Evolutionary conservation across 37 sponge, comb jelly and placozoan species (phyloP), one percentile per base, ranked within the genome.

Genomic region (Aphrocallistes beatrix): DNA sequence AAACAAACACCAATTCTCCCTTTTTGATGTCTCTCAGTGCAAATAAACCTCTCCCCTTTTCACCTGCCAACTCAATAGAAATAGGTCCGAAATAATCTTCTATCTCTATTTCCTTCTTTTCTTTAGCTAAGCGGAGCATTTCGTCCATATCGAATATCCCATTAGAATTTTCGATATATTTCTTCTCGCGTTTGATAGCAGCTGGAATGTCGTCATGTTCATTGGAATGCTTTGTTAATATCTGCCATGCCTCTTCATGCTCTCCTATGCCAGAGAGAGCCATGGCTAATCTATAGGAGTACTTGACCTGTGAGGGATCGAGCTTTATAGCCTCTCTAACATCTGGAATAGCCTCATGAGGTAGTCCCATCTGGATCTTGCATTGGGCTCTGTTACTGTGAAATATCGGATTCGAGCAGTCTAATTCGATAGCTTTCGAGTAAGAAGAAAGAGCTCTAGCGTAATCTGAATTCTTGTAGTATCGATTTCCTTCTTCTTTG

Each of bases 331-430:
- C 88, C 13, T 60, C 47, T 28, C 48, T 81, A 30, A 85, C 83
- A 83, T 96, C 94, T 39, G 84, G 32, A 17, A 94, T 47, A 21
- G 94, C 94, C 16, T 89, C 45, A 0, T 83, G 82, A 37, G 51
- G 88, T 13, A 86, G 39, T 0, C 88, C 37, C 36, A 91, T 82
- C 38, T 93, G 90, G 37, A 96, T 51, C 39, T 75, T 89, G 84
- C 93, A 94, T 17, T 93, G 93, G 30, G 97, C 94, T 21, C 97
- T 84, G 82, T 96, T 96, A 84, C 89, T 94, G 83, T 85, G 60
- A 23, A 89, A 81, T 1, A 91, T 84, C 0, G 85, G 82, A 1
- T 38, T 45, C 28, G 85, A 87, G 36, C 85, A 28, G 38, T 83
- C 85, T 47, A 13, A 37, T 9, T 81, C 89, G 0, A 10, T 39